phyloP scores from a whole-genome alignment of 2,888 invertebrate species.

The Cactoblastis cactorum region DNA sequence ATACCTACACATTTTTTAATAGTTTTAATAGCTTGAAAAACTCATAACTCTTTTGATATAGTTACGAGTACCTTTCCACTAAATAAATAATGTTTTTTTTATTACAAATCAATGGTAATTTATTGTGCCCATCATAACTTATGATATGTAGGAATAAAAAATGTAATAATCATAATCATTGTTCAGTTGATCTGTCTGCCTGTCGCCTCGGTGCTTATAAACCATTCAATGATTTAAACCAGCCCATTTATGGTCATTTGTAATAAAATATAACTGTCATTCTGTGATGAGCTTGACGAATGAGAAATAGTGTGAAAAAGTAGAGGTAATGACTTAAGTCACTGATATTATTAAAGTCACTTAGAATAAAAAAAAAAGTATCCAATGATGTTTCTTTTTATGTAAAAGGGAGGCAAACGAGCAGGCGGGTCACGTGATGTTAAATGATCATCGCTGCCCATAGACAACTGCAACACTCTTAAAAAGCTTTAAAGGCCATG shows the following conservation, averaged over 20 bases:
- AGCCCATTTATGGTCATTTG: conserved; percentile 19
- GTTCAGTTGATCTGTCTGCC: conserved; percentile 10
- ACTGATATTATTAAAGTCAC: neutral
- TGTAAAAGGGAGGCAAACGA: too few relatives aligned
- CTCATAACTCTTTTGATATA: too few relatives aligned
- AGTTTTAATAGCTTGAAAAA: too few relatives aligned
- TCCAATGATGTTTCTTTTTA: too few relatives aligned
- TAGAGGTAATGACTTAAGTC: neutral
- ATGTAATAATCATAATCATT: conserved; percentile 7
- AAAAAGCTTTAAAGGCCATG: too few relatives aligned
- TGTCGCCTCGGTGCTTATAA: conserved; percentile 17
- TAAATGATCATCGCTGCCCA: too few relatives aligned
- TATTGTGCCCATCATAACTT: neutral
- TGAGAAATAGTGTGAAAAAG: neutral
- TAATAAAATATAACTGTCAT: conserved; percentile 14
- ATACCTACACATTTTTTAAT: too few relatives aligned
- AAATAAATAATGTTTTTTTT: too few relatives aligned
- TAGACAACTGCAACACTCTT: too few relatives aligned
- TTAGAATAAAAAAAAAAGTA: too few relatives aligned
- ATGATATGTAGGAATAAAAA: conserved; percentile 10
- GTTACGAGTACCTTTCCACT: too few relatives aligned
- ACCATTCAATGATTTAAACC: conserved; percentile 19
- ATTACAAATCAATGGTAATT: neutral
- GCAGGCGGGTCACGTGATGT: too few relatives aligned
- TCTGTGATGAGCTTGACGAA: neutral